Evolutionary conservation across 2,888 invertebrate genomes (phyloP).

Genomic region (Malthinus seriepunctatus): DNA sequence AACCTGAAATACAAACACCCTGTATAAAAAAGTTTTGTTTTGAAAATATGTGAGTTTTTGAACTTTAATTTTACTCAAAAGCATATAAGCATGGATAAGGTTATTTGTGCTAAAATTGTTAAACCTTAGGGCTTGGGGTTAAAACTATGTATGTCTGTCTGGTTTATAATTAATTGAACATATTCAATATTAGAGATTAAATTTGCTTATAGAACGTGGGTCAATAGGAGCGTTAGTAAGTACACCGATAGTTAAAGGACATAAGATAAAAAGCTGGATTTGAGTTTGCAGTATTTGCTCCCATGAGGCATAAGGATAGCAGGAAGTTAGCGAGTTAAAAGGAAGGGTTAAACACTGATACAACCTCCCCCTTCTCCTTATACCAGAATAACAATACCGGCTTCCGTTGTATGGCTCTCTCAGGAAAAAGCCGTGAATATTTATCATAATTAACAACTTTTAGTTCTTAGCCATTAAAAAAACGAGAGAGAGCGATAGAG

Average conservation of each 20-base stretch:
- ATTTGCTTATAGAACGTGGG: slow-evolving; percentile 14
- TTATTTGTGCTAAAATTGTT: too few species aligned
- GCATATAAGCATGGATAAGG: too few species aligned
- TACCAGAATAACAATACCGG: slow-evolving; percentile 55
- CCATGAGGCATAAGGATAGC: slow-evolving; percentile 53
- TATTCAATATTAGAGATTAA: slow-evolving; percentile 15
- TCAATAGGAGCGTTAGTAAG: slow-evolving; percentile 22
- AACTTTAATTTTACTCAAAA: too few species aligned
- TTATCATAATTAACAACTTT: slow-evolving; percentile 58
- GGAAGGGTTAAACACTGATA: slow-evolving; percentile 57
- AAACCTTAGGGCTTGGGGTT: too few species aligned
- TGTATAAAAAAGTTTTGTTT: too few species aligned
- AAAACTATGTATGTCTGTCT: too few species aligned
- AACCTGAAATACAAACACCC: too few species aligned
- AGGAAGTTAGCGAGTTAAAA: slow-evolving; percentile 54
- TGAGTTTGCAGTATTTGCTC: slow-evolving; percentile 49
- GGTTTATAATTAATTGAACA: slow-evolving; percentile 16
- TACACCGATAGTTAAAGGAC: slow-evolving; percentile 43
- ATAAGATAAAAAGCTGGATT: slow-evolving; percentile 46
- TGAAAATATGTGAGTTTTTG: too few species aligned
- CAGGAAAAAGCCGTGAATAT: slow-evolving; percentile 58
- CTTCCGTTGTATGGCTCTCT: slow-evolving; percentile 56
- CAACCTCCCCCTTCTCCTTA: slow-evolving; percentile 52
- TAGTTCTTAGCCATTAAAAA: slow-evolving; percentile 48
- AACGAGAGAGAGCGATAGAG: slow-evolving; percentile 49